phyloP scores from a whole-genome alignment of 2,113 vertebrate genomes.

The Rhabdornis inornatus region DNA sequence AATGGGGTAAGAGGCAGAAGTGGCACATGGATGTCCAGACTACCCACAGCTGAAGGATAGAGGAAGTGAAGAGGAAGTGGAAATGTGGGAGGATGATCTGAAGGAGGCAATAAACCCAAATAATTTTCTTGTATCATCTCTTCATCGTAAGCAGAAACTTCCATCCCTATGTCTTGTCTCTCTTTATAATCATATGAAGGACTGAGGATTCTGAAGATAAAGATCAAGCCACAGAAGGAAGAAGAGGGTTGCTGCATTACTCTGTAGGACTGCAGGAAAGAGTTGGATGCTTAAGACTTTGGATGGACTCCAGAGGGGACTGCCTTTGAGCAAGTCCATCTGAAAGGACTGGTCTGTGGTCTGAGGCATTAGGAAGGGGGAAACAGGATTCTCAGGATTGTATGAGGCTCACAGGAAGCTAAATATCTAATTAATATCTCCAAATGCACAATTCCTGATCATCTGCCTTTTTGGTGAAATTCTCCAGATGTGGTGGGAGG shows the following conservation, averaged over 20 bases:
- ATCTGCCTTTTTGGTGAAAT: not conserved
- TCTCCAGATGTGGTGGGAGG: not conserved
- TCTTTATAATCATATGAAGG: not conserved
- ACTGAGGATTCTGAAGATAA: not conserved
- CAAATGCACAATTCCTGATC: not conserved
- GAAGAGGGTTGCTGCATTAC: not conserved
- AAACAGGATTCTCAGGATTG: not conserved
- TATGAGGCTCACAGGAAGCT: not conserved
- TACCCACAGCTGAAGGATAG: not conserved
- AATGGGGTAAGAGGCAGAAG: not conserved
- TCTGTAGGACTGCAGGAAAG: not conserved
- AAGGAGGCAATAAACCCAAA: not conserved
- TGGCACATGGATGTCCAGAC: not conserved
- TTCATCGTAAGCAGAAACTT: not conserved
- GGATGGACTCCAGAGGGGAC: not conserved
- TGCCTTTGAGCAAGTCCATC: not conserved
- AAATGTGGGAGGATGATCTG: not conserved
- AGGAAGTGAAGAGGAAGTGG: not conserved
- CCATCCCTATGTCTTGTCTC: not conserved
- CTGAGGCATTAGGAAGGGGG: not conserved
- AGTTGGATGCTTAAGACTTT: not conserved
- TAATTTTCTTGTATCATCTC: not conserved
- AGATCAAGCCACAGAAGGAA: not conserved
- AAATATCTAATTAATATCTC: not conserved
- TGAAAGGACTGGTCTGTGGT: not conserved